These are phyloP conservation scores for Cephus pulcher DNA, from an alignment of 2,888 invertebrate species.

Conservation along the genomic window DNA sequence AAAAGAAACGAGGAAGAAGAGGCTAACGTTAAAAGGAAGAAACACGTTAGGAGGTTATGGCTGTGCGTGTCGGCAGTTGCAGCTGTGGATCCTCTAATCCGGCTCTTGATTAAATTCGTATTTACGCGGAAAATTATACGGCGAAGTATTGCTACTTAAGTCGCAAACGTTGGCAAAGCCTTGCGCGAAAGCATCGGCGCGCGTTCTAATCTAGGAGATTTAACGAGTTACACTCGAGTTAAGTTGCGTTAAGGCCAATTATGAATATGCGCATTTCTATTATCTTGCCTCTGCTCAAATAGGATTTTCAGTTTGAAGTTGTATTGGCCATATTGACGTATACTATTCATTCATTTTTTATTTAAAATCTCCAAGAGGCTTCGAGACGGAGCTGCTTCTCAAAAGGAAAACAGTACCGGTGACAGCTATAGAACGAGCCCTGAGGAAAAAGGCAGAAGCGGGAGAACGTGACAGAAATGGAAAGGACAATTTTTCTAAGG, in stretches of 20 bases:
- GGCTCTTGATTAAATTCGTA: conserved; percentile 19
- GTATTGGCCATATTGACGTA: too few species aligned
- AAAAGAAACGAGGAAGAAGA: too few species aligned
- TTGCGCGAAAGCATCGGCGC: not conserved
- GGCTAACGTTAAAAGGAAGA: too few species aligned
- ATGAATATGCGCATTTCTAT: too few species aligned
- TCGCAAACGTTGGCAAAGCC: conserved; percentile 13
- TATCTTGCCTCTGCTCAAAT: too few species aligned
- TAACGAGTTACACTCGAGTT: conserved; percentile 3
- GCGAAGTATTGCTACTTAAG: conserved; percentile 17
- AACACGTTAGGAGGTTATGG: too few species aligned
- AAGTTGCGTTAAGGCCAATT: too few species aligned
- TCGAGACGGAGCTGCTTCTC: too few species aligned
- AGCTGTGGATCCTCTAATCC: conserved; percentile 11
- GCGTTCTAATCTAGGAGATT: conserved; percentile 13
- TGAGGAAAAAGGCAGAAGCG: not conserved
- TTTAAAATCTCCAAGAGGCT: too few species aligned
- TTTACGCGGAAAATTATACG: conserved; percentile 17
- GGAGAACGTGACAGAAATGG: conserved; percentile 18
- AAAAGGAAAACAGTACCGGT: too few species aligned
- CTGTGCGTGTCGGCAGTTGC: too few species aligned
- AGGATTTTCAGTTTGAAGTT: not conserved
- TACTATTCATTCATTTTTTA: too few species aligned
- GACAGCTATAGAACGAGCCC: not conserved
- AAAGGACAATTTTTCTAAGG: conserved; percentile 16